Conservation (phyloP, 2,113 vertebrate genomes). For the Nycticorax nycticorax region DNA sequence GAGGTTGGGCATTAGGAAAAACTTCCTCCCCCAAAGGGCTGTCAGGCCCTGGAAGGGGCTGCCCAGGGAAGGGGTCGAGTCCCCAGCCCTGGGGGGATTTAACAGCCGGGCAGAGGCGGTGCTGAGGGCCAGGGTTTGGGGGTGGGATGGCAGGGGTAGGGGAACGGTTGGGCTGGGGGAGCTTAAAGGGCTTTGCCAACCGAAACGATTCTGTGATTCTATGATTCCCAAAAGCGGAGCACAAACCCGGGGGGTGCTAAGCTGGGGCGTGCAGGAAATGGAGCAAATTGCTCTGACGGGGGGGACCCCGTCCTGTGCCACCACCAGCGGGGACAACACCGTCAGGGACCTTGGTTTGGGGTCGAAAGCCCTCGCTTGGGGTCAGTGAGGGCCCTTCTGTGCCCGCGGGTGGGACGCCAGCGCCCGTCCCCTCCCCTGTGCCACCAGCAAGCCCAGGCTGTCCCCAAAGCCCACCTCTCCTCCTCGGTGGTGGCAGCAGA, state of each 20-base stretch:
- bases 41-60: too few species aligned
- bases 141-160: too few species aligned
- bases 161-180: too few species aligned
- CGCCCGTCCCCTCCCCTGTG: fast-evolving
- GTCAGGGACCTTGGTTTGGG: neutral
- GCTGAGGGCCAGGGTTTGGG: too few species aligned
- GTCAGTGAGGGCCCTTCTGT: neutral
- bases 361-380: neutral
- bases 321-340: fast-evolving
- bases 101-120: too few species aligned
- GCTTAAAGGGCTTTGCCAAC: too few species aligned
- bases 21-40: too few species aligned
- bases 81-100: too few species aligned
- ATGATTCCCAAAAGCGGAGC: neutral
- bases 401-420: neutral
- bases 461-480: neutral
- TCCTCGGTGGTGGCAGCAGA: neutral
- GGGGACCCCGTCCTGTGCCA: neutral
- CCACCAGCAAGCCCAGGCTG: fast-evolving
- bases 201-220: too few species aligned
- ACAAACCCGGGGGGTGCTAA: neutral
- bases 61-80: too few species aligned
- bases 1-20: too few species aligned
- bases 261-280: fast-evolving
- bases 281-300: neutral